Evolutionary conservation across 2,797 vertebrate genomes (phyloP), one percentile per base, ranked within the genome.

Genomic region (Aldrovandia affinis): DNA sequence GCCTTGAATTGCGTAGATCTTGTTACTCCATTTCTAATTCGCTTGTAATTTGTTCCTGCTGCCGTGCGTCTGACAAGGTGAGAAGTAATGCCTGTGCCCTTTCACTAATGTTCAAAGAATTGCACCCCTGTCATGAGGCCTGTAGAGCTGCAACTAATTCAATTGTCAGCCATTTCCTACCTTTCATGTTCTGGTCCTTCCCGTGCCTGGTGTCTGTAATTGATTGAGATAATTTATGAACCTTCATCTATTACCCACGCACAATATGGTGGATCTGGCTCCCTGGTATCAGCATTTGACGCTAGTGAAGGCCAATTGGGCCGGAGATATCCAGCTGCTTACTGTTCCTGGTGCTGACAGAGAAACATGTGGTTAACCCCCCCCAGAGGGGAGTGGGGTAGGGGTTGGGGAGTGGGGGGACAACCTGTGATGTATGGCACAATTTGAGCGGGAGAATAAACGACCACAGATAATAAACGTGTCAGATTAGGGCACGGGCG

Each of bases 211-310:
- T 59, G 52, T 65, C 57, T 70, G 78, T 85, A 83, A 86, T 78
- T 87, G 83, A 87, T 83, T 42, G 80, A 84, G 84, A 83, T 87
- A 79, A 87, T 83, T 77, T 81, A 83, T 86, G 79, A 86, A 80
- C 77, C 81, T 57, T 77, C 80, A 85, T 86, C 85, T 54, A 86
- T 88, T 86, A 86, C 81, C 52, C 68, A 5, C 73, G 42, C 39
- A 47, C 2, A 77, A 77, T 77, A 28, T 77, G 73, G 73, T n/a
- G 73, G 25, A 44, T 25, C 73, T 12, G 0, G 39, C 9, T n/a
- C 73, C 42, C 25, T 47, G 39, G 44, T 77, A 10, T 12, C 22
- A 42, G 42, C 8, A n/a, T 4, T n/a, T 10, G 39, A 44, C 39
- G 73, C 8, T n/a, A 22, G 73, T 3, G 42, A 47, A 47, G 42